Base-by-base conservation (phyloP, 2,113 vertebrate genomes). In the Empidonax alnorum region DNA sequence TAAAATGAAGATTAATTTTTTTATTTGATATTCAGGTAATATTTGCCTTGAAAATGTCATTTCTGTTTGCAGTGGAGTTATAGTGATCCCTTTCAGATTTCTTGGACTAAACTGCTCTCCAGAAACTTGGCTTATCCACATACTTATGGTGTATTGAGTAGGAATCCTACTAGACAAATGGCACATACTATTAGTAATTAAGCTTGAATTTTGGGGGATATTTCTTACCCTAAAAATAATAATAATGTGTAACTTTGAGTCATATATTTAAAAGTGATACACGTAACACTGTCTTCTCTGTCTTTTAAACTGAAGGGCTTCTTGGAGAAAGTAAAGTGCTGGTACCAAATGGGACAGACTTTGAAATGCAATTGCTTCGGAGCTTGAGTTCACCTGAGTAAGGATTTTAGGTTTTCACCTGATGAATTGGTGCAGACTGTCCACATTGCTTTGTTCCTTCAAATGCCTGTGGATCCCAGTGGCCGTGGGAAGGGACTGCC, bases 21-120 rank as follows among this genome's bases (percentile, higher is more conserved):
- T 67, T 11, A 41, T 78, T 73, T 77, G 14, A 59, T 90, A 63
- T 81, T 86, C 52, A 84, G 44, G 49, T 77, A 90, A 37, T 88
- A 93, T 84, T 90, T 95, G 37, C 80, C 52, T 86, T 90, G n/a
- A 87, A 93, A 74, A 92, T 49, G 31, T 75, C 28, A 46, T 86
- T 90, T 65, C 15, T 94, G 31, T 96, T 96, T 92, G 83, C 79
- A 58, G n/a, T 90, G 68, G 88, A 86, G 68, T 96, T 96, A 68
- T 1, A 41, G 47, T 68, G 79, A 72, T 84, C 84, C 73, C 37
- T 86, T 6, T 33, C 77, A 86, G 68, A 56, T 53, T 93, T 92
- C 56, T 85, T 81, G 39, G 56, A 50, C 56, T 90, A 72, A 90
- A 61, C 52, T 90, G 52, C 52, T 52, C 31, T 90, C 63, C 68